Evolutionary conservation across 2,888 invertebrate genomes (phyloP).

Genomic region (Andrena bicolor): DNA sequence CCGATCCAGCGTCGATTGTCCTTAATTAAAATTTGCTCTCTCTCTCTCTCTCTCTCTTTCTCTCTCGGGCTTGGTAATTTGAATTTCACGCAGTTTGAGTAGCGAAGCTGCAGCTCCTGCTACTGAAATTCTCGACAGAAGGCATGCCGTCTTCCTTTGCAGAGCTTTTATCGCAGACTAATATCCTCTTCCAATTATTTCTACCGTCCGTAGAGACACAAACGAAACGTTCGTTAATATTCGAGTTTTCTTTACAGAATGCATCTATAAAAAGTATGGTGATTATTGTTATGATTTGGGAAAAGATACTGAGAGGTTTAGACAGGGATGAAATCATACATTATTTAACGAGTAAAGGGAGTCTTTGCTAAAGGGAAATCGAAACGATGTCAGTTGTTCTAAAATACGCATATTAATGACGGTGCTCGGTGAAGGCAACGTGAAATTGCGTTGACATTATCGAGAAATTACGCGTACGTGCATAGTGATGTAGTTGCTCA

Average conservation of each 20-base stretch:
- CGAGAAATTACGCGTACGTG: constrained; percentile 28
- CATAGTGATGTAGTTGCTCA: constrained; percentile 31
- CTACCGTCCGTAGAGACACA: neutral
- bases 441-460: constrained; percentile 35
- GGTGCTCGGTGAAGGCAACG: neutral
- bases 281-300: neutral
- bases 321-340: neutral
- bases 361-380: neutral
- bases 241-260: neutral
- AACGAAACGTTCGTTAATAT: neutral
- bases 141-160: constrained; percentile 14
- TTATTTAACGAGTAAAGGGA: neutral
- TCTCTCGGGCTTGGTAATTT: constrained; percentile 9
- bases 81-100: neutral
- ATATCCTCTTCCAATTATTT: neutral
- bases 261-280: neutral
- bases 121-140: neutral
- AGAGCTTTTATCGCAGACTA: constrained; percentile 12
- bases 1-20: constrained; percentile 8
- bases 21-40: constrained; percentile 30
- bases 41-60: neutral
- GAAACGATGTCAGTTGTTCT: neutral
- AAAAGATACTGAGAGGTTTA: neutral
- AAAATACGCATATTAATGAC: constrained; percentile 39
- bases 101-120: neutral